These are phyloP conservation scores for Caenorhabditis sp. DNA, from an alignment of 2,888 invertebrate genomes.

Conservation along the genomic window DNA sequence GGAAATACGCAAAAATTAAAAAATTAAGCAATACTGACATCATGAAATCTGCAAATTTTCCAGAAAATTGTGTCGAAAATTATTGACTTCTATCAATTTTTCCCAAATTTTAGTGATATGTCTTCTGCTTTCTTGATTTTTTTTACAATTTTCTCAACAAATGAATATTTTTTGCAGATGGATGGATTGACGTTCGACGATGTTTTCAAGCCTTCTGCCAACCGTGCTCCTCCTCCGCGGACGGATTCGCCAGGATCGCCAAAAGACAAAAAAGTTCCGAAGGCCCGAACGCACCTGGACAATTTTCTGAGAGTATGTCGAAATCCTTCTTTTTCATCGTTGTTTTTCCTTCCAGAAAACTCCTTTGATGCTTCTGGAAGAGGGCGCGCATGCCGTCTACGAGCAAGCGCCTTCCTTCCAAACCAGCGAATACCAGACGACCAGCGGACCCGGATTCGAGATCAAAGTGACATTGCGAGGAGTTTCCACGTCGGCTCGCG, in stretches of 20 bases:
- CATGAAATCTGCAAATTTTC: not conserved
- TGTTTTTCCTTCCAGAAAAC: slow-evolving; percentile 57
- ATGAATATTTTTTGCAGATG: slow-evolving; percentile 19
- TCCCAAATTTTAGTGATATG: not conserved
- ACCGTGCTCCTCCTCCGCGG: too few relatives aligned
- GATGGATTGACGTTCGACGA: too few relatives aligned
- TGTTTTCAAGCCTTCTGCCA: too few relatives aligned
- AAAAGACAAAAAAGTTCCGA: slow-evolving; percentile 1
- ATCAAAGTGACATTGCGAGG: slow-evolving; percentile 31
- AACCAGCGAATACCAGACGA: not conserved
- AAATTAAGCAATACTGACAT: slow-evolving; percentile 1
- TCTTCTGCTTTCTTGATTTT: not conserved
- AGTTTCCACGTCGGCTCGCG: slow-evolving; percentile 18
- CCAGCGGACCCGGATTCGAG: slow-evolving; percentile 17
- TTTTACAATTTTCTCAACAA: not conserved
- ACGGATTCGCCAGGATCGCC: too few relatives aligned
- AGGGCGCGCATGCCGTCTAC: slow-evolving; percentile 42
- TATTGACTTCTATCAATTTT: not conserved
- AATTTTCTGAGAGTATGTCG: slow-evolving; percentile 8
- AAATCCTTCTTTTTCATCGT: too few relatives aligned
- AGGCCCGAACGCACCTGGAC: slow-evolving; percentile 15
- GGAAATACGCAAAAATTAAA: slow-evolving; percentile 24
- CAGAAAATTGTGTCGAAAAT: not conserved
- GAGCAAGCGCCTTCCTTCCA: slow-evolving; percentile 16
- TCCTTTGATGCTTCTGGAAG: slow-evolving; percentile 58